Conservation (phyloP, 1,140 invertebrate genomes). For the Contarinia nasturtii region DNA sequence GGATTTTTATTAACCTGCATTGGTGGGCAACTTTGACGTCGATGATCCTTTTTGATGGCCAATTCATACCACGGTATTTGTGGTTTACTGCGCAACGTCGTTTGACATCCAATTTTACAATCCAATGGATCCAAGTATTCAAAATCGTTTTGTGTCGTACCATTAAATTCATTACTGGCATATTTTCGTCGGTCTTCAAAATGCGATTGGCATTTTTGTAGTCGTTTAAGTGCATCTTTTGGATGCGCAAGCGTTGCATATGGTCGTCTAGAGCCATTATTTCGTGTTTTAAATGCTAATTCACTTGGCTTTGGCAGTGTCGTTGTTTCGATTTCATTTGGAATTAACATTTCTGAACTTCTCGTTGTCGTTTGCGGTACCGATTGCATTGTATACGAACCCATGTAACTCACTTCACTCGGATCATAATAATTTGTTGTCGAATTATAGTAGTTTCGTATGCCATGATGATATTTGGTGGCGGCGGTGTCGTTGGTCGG, state of each 20-base stretch:
- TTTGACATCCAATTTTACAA: constrained; percentile 39
- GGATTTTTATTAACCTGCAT: constrained; percentile 7
- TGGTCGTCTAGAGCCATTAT: constrained; percentile 11
- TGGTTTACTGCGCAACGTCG: constrained; percentile 35
- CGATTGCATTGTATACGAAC: too few species aligned
- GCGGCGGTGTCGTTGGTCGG: background rate
- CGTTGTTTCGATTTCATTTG: too few species aligned
- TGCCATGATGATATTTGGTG: too few species aligned
- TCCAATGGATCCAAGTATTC: constrained; percentile 25
- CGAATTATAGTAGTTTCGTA: constrained; percentile 1
- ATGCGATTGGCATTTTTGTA: background rate
- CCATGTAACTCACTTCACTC: background rate
- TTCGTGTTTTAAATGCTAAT: background rate
- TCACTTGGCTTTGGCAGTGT: background rate
- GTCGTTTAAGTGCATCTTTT: constrained; percentile 1
- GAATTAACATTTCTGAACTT: background rate
- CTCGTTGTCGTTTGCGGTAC: background rate
- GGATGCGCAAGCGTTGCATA: constrained; percentile 20
- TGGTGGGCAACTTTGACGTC: constrained; percentile 47
- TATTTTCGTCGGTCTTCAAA: background rate
- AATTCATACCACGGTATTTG: constrained; percentile 71
- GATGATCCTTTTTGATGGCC: constrained; percentile 41
- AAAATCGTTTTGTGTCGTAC: background rate
- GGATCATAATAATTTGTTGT: constrained; percentile 4
- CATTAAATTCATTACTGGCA: too few species aligned